Evolutionary conservation across 2,888 invertebrate genomes (phyloP).

Genomic region (Cheilosia vulpina): DNA sequence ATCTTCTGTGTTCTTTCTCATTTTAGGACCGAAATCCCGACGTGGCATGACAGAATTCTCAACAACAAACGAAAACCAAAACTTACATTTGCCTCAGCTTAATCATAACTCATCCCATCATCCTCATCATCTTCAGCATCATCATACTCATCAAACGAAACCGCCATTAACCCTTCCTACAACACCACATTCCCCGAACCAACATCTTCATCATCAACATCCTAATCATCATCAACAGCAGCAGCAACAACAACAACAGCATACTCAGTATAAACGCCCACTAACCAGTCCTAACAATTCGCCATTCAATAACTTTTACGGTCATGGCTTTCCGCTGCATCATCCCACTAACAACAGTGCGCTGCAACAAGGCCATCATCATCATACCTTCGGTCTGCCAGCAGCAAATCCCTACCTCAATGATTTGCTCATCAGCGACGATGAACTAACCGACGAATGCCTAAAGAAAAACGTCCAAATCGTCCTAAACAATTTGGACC

Average conservation of each 20-base stretch:
- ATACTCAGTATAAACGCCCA: conserved; percentile 81
- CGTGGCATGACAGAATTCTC: conserved; percentile 84
- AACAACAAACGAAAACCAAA: conserved; percentile 82
- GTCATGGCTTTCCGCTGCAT: conserved; percentile 74
- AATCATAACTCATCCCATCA: conserved; percentile 81
- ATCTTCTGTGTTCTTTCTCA: neutral
- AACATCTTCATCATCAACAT: conserved; percentile 75
- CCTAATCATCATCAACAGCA: conserved; percentile 76
- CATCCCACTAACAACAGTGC: conserved; percentile 61
- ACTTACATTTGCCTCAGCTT: conserved; percentile 82
- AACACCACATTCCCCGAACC: conserved; percentile 78
- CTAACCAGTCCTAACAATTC: conserved; percentile 82
- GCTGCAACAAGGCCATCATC: conserved; percentile 79
- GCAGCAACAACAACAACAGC: conserved; percentile 77
- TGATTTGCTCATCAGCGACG: conserved; percentile 76
- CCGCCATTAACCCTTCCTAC: conserved; percentile 77
- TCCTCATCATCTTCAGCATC: conserved; percentile 67
- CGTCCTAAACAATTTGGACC: conserved; percentile 83
- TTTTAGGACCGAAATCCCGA: conserved; percentile 82
- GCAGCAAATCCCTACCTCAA: conserved; percentile 76
- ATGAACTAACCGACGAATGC: conserved; percentile 83
- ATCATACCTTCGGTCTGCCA: conserved; percentile 80
- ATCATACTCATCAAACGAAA: conserved; percentile 76
- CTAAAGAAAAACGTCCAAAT: conserved; percentile 84
- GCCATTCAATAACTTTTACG: conserved; percentile 78